These are phyloP conservation scores for Drosophila pseudoananassae DNA, from an alignment of 1,140 invertebrate genomes.

Conservation along the genomic window DNA sequence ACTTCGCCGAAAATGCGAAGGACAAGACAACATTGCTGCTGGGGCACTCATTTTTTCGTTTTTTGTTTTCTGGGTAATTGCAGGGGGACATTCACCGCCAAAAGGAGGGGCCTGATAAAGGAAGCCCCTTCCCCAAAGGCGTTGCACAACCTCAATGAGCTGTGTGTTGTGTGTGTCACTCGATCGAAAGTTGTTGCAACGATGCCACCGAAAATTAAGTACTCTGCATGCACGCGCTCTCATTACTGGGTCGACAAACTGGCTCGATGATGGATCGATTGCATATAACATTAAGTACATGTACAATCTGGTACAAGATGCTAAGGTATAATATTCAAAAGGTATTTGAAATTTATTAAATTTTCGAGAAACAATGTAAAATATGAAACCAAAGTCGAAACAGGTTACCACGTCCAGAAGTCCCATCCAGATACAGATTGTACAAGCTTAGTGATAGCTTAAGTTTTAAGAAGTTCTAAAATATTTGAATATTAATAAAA, in stretches of 20 bases:
- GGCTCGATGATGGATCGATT: constrained; percentile 37
- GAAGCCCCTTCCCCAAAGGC: neutral
- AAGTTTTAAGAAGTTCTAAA: too few species aligned
- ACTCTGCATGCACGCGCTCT: constrained; percentile 38
- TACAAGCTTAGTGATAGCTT: too few species aligned
- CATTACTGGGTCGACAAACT: constrained; percentile 33
- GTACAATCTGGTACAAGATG: neutral
- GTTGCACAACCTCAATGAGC: constrained; percentile 26
- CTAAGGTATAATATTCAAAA: neutral
- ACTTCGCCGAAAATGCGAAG: constrained; percentile 64
- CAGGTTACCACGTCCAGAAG: too few species aligned
- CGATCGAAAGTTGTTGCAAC: constrained; percentile 40
- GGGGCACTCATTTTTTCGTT: constrained; percentile 47
- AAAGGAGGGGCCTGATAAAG: constrained; percentile 49
- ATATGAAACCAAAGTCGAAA: too few species aligned
- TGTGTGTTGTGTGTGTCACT: constrained; percentile 37
- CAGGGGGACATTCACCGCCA: constrained; percentile 74
- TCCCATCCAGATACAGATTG: too few species aligned
- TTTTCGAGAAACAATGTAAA: too few species aligned
- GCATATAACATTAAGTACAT: neutral
- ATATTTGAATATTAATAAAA: neutral
- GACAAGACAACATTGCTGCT: constrained; percentile 72
- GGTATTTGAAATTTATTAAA: neutral
- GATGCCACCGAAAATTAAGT: constrained; percentile 37
- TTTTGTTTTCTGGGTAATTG: constrained; percentile 51